These are phyloP conservation scores for Nasonia oneida DNA, from an alignment of 2,888 invertebrate species.

Conservation along the genomic window DNA sequence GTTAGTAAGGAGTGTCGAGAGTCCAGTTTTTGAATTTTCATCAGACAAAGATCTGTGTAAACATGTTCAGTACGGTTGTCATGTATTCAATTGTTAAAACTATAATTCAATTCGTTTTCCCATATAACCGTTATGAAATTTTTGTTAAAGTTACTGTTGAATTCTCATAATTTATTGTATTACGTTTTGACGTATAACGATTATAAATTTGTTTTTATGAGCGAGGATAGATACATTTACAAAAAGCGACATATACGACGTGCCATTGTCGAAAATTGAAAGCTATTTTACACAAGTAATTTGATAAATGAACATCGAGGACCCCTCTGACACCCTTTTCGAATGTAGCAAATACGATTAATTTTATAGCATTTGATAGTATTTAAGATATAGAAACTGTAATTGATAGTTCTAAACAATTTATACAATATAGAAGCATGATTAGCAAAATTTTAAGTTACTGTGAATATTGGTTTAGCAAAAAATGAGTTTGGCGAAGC, in stretches of 20 bases:
- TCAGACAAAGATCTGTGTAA: neutral
- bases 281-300: neutral
- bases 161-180: neutral
- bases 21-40: neutral
- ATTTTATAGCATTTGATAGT: neutral
- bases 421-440: neutral
- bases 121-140: neutral
- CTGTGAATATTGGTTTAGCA: neutral
- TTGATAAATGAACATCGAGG: constrained; percentile 4
- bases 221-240: neutral
- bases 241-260: neutral
- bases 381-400: neutral
- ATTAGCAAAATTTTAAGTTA: neutral
- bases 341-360: neutral
- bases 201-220: neutral
- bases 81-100: neutral
- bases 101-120: neutral
- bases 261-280: neutral
- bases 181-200: neutral
- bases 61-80: neutral
- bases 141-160: neutral
- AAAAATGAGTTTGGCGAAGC: neutral
- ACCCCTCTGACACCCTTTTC: neutral
- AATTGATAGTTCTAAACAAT: neutral
- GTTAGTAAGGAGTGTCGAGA: neutral